phyloP scores from a whole-genome alignment of 2,113 vertebrate genomes.

The Lanius collurio region DNA sequence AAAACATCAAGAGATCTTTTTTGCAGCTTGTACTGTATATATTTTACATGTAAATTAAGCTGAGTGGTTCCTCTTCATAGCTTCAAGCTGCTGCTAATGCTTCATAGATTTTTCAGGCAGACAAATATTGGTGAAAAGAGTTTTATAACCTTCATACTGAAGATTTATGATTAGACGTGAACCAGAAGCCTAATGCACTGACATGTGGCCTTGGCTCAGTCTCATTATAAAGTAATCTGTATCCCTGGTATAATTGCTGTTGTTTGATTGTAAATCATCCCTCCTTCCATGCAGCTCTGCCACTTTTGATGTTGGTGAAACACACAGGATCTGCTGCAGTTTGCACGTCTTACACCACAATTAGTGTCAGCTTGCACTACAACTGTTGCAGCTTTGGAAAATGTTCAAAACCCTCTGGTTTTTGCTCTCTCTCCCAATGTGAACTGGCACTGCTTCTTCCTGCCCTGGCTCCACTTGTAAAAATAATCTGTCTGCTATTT shows the following conservation, averaged over 20 bases:
- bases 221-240: conserved; percentile 25
- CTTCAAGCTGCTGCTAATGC: conserved; percentile 17
- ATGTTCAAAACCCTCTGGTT: neutral
- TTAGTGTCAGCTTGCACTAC: neutral
- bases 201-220: neutral
- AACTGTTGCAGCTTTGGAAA: neutral
- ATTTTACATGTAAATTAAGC: conserved; percentile 56
- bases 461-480: neutral
- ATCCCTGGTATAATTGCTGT: conserved; percentile 8
- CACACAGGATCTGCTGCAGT: neutral
- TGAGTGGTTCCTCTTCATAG: conserved; percentile 29
- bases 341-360: neutral
- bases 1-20: conserved; percentile 56
- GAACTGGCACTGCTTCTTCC: neutral
- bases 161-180: conserved; percentile 14
- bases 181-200: conserved; percentile 10
- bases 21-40: conserved; percentile 15
- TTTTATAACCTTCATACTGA: conserved; percentile 39
- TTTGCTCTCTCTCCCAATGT: neutral
- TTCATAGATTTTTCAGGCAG: conserved; percentile 14
- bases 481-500: neutral
- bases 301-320: neutral
- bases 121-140: conserved; percentile 42
- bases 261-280: conserved; percentile 32
- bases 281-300: neutral